Percentiles rank a stretch among this genome's conserved stretches.
Conservation (phyloP, 2,113 vertebrate species). For the Salvator merianae region DNA sequence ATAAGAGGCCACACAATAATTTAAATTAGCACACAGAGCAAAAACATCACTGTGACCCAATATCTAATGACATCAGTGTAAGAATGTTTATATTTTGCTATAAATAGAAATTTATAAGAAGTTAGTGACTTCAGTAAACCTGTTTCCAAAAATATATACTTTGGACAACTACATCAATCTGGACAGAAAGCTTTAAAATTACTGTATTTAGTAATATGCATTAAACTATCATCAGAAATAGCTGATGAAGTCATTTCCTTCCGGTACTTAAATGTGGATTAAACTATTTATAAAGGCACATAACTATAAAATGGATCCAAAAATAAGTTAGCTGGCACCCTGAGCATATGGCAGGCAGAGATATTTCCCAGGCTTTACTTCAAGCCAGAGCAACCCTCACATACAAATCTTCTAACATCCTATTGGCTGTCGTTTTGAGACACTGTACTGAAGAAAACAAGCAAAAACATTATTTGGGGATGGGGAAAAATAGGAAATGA, state of each 20-base stretch:
- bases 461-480: no score
- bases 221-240: background rate
- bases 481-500: background rate
- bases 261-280: constrained; percentile 25
- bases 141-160: constrained; percentile 1
- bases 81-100: background rate
- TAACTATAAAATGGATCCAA: constrained; percentile 45
- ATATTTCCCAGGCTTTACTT: constrained; percentile 1
- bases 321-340: constrained; percentile 55
- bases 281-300: constrained; percentile 58
- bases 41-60: background rate
- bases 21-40: background rate
- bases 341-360: background rate
- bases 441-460: background rate
- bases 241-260: constrained; percentile 45
- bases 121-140: background rate
- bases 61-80: background rate
- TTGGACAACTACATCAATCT: constrained; percentile 2
- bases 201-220: constrained; percentile 13
- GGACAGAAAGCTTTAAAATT: constrained; percentile 13
- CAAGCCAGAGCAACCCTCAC: constrained; percentile 6
- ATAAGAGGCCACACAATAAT: background rate
- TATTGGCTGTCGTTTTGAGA: background rate
- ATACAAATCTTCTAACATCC: background rate
- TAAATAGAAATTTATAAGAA: background rate